A percentile compares a stretch with the other conserved stretches of the same genome.
These are phyloP conservation scores for Anticlea derivata DNA, from an alignment of 2,888 invertebrate genomes.

Conservation along the genomic window DNA sequence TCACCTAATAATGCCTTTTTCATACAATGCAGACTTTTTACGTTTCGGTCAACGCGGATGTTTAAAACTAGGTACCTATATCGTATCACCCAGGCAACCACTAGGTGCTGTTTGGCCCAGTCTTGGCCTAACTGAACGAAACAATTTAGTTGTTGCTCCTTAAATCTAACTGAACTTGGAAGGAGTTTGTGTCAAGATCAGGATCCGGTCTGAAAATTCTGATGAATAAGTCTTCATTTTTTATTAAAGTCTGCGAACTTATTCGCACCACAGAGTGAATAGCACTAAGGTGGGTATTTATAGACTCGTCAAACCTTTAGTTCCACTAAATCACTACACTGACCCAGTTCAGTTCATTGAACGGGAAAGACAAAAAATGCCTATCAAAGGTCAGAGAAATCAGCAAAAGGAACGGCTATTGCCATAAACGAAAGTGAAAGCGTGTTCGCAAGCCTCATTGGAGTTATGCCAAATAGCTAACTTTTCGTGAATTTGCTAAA, in stretches of 20 bases:
- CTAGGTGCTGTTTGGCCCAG: no score
- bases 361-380: slow-evolving; percentile 4
- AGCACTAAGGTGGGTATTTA: no score
- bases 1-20: slow-evolving; percentile 9
- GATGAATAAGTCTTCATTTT: no score
- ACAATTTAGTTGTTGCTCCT: no score
- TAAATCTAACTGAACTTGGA: no score
- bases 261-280: no score
- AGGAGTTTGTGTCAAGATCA: no score
- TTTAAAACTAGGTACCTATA: neutral
- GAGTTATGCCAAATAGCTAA: slow-evolving; percentile 21
- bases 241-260: no score
- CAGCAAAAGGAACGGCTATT: slow-evolving; percentile 18
- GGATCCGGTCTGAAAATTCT: no score
- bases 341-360: neutral
- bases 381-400: slow-evolving; percentile 14
- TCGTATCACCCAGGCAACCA: no score
- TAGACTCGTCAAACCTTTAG: neutral
- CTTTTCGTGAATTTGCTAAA: slow-evolving; percentile 7
- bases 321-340: neutral
- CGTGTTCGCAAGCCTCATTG: slow-evolving; percentile 18
- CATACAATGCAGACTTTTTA: slow-evolving; percentile 7
- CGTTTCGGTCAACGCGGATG: slow-evolving; percentile 2
- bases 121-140: no score
- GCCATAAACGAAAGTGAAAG: slow-evolving; percentile 27